phyloP scores from a whole-genome alignment of 2,888 invertebrate species.

The Ditula angustiorana region DNA sequence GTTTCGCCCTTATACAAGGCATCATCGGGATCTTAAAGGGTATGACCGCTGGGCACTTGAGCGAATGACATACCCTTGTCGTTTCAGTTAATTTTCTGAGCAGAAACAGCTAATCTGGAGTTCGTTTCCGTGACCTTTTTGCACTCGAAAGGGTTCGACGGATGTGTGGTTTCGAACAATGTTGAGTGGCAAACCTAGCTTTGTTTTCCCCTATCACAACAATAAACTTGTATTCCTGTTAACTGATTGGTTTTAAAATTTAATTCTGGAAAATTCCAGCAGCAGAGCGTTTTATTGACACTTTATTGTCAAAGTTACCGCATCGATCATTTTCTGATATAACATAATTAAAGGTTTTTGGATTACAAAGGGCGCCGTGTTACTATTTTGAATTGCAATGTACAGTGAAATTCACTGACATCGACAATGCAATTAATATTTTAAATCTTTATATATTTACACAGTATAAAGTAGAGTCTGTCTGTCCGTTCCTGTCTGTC shows the following conservation, averaged over 20 bases:
- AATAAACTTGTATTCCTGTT: slow-evolving; percentile 9
- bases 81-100: slow-evolving; percentile 48
- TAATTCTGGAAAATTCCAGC: background rate
- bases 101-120: slow-evolving; percentile 49
- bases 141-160: slow-evolving; percentile 16
- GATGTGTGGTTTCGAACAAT: slow-evolving; percentile 23
- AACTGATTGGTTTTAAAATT: background rate
- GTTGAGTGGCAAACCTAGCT: slow-evolving; percentile 16
- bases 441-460: too few relatives aligned
- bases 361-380: background rate
- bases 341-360: background rate
- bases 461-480: too few relatives aligned
- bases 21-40: too few relatives aligned
- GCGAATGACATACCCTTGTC: slow-evolving; percentile 39
- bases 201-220: slow-evolving; percentile 19
- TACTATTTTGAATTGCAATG: too few relatives aligned
- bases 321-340: background rate
- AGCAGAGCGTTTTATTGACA: background rate
- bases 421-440: too few relatives aligned
- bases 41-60: too few relatives aligned
- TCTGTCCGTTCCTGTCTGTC: too few relatives aligned
- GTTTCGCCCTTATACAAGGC: too few relatives aligned
- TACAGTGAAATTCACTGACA: too few relatives aligned
- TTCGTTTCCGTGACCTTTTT: slow-evolving; percentile 26
- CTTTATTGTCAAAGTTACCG: background rate